Conservation (phyloP, 2,113 vertebrate genomes). For the Nymphicus hollandicus region DNA sequence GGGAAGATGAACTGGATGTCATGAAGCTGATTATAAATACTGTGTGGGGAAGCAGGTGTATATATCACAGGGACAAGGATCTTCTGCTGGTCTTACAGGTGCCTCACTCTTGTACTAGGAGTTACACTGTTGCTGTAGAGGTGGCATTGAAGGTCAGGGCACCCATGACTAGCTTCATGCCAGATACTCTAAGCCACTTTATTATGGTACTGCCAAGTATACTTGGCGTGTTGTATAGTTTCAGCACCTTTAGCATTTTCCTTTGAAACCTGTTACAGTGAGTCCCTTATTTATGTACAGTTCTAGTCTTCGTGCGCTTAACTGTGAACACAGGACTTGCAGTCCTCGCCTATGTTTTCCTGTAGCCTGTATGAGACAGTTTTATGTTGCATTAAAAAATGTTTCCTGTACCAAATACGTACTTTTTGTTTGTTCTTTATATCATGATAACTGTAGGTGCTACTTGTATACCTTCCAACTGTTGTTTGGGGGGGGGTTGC, state of each 20-base stretch:
- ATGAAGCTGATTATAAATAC: background rate
- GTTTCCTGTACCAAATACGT: background rate
- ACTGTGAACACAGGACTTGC: too few species aligned
- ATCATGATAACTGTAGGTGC: background rate
- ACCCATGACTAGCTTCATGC: background rate
- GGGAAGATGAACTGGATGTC: background rate
- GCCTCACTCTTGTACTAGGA: background rate
- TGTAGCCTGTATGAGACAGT: background rate
- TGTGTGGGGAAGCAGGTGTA: rapidly evolving
- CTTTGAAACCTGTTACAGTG: background rate
- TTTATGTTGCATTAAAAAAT: background rate
- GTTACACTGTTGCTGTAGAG: background rate
- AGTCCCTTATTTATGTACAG: background rate
- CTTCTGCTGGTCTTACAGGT: background rate
- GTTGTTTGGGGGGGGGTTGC: background rate
- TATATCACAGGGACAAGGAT: rapidly evolving
- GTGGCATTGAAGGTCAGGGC: background rate
- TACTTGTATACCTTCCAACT: background rate
- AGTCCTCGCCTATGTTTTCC: background rate
- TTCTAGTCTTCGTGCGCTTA: background rate
- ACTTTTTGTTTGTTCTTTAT: background rate
- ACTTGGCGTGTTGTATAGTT: background rate
- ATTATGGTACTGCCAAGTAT: background rate
- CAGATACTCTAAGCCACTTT: background rate
- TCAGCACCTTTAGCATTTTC: background rate